Evolutionary conservation across 2,888 invertebrate species (phyloP).

Genomic region (Helobdella robusta): DNA sequence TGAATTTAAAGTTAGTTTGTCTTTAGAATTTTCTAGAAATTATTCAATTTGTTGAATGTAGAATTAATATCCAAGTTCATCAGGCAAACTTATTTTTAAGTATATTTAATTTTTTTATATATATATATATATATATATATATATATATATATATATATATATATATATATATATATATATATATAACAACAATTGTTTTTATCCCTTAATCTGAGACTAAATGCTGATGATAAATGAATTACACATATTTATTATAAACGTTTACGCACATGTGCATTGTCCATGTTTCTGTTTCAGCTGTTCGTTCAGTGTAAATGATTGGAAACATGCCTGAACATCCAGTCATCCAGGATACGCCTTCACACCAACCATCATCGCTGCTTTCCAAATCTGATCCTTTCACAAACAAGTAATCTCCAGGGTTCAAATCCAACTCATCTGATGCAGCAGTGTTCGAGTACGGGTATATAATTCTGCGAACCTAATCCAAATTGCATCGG

Average conservation of each 20-base stretch:
- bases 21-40: no score
- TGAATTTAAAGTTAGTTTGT: no score
- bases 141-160: no score
- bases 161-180: no score
- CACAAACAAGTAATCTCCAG: constrained; percentile 76
- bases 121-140: no score
- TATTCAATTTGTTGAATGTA: no score
- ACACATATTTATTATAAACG: neutral
- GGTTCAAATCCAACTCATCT: constrained; percentile 73
- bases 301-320: constrained; percentile 69
- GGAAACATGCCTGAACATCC: constrained; percentile 71
- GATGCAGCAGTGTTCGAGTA: constrained; percentile 48
- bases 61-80: no score
- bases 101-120: no score
- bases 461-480: constrained; percentile 51
- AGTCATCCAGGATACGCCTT: constrained; percentile 72
- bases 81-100: no score
- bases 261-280: constrained; percentile 61
- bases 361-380: constrained; percentile 77
- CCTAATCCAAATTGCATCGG: constrained; percentile 35
- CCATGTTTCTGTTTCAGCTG: constrained; percentile 83
- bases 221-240: neutral
- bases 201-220: no score
- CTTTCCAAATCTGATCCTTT: constrained; percentile 61
- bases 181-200: no score